Conservation (phyloP, 2,888 invertebrate species). For the Acronicta leporina region DNA sequence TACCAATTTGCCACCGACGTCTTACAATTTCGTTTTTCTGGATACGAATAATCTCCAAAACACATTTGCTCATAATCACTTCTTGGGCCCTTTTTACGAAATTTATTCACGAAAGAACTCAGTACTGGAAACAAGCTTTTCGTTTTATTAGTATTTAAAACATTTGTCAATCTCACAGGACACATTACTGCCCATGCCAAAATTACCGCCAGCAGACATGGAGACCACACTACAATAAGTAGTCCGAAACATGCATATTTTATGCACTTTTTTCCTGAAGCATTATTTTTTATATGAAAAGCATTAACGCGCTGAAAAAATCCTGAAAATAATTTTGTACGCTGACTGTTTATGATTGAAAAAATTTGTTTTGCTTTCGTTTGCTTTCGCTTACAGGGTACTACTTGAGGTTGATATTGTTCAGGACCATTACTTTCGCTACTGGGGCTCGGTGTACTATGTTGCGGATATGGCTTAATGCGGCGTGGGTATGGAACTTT, state of each 20-base stretch:
- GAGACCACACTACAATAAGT: slow-evolving; percentile 65
- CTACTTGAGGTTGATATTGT: slow-evolving; percentile 3
- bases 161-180: slow-evolving; percentile 54
- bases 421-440: not conserved
- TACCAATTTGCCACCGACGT: slow-evolving; percentile 35
- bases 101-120: slow-evolving; percentile 9
- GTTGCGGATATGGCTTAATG: not conserved
- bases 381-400: slow-evolving; percentile 1
- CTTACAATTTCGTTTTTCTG: slow-evolving; percentile 23
- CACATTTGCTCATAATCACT: slow-evolving; percentile 25
- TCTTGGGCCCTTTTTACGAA: slow-evolving; percentile 14
- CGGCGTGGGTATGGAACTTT: not conserved
- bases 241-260: slow-evolving; percentile 59
- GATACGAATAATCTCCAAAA: slow-evolving; percentile 10
- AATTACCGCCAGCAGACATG: slow-evolving; percentile 63
- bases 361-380: not conserved
- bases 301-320: slow-evolving; percentile 8
- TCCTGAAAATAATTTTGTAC: slow-evolving; percentile 8
- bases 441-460: slow-evolving; percentile 5
- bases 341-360: not conserved
- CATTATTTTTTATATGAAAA: slow-evolving; percentile 6
- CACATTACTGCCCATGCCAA: slow-evolving; percentile 64
- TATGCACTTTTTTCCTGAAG: slow-evolving; percentile 33
- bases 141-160: slow-evolving; percentile 9
- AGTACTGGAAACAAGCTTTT: slow-evolving; percentile 12